Evolutionary conservation across 2,113 vertebrate species (phyloP).

Genomic region (Aptenodytes forsteri): DNA sequence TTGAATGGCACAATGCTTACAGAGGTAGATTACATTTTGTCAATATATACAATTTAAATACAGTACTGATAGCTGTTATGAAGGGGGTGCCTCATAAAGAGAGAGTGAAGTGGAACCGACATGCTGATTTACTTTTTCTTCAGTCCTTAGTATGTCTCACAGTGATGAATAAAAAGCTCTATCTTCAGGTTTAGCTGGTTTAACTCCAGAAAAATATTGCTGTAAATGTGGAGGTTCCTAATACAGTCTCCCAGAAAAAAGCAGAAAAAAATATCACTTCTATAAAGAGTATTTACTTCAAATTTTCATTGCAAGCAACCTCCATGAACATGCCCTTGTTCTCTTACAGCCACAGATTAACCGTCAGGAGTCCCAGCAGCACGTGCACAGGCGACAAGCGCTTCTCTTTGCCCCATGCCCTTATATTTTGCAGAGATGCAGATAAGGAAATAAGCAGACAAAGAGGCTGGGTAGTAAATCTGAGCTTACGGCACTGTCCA

Average conservation of each 20-base stretch:
- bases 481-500: background rate
- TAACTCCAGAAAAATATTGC: slow-evolving; percentile 32
- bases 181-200: slow-evolving; percentile 53
- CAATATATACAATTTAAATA: slow-evolving; percentile 77
- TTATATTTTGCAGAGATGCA: background rate
- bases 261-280: slow-evolving; percentile 22
- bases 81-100: slow-evolving; percentile 76
- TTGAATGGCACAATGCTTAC: slow-evolving; percentile 80
- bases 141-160: slow-evolving; percentile 50
- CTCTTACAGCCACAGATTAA: slow-evolving; percentile 30
- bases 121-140: slow-evolving; percentile 47
- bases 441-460: background rate
- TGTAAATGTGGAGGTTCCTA: slow-evolving; percentile 37
- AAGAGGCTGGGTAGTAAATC: background rate
- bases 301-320: slow-evolving; percentile 14
- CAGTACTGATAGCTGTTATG: slow-evolving; percentile 60
- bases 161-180: slow-evolving; percentile 54
- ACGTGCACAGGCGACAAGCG: background rate
- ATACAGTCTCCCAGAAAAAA: background rate
- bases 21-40: slow-evolving; percentile 80
- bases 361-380: slow-evolving; percentile 26
- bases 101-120: slow-evolving; percentile 47
- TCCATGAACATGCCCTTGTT: slow-evolving; percentile 22
- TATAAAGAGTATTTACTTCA: slow-evolving; percentile 13
- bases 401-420: background rate